Evolutionary conservation across 2,888 invertebrate species (phyloP).

Genomic region (Dryadula phaetusa): DNA sequence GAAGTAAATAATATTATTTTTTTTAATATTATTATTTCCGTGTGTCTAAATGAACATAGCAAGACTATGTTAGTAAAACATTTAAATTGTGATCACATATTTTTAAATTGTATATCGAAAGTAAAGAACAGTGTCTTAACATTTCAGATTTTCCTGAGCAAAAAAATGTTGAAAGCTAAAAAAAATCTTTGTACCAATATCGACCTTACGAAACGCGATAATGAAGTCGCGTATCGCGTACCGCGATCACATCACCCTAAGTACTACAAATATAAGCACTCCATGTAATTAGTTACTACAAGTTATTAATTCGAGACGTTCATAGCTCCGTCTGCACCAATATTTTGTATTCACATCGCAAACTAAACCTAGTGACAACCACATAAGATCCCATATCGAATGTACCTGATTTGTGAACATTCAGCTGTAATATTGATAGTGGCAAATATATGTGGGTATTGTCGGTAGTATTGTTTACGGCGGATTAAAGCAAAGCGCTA

Average conservation of each 20-base stretch:
- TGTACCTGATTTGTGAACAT: conserved; percentile 5
- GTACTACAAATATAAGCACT: not conserved
- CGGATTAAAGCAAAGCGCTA: conserved; percentile 67
- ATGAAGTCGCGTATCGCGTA: not conserved
- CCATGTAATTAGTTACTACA: conserved; percentile 20
- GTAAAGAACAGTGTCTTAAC: too few species aligned
- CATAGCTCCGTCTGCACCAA: conserved; percentile 14
- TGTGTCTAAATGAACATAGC: too few species aligned
- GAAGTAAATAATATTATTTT: too few species aligned
- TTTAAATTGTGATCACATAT: too few species aligned
- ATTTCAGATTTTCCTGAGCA: too few species aligned
- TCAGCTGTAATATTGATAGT: conserved; percentile 28
- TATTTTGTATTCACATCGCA: not conserved
- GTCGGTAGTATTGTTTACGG: conserved; percentile 72
- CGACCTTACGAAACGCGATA: not conserved
- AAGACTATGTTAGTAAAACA: too few species aligned
- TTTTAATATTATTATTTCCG: too few species aligned
- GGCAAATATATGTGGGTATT: conserved; percentile 60
- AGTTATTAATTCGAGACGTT: conserved; percentile 10
- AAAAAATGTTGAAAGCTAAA: too few species aligned
- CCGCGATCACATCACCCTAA: not conserved
- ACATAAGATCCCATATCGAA: not conserved
- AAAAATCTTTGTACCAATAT: too few species aligned
- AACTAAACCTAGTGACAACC: not conserved
- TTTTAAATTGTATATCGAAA: too few species aligned